These are phyloP conservation scores for Rhodinocichla rosea DNA, from an alignment of 2,113 vertebrate species.

Conservation along the genomic window DNA sequence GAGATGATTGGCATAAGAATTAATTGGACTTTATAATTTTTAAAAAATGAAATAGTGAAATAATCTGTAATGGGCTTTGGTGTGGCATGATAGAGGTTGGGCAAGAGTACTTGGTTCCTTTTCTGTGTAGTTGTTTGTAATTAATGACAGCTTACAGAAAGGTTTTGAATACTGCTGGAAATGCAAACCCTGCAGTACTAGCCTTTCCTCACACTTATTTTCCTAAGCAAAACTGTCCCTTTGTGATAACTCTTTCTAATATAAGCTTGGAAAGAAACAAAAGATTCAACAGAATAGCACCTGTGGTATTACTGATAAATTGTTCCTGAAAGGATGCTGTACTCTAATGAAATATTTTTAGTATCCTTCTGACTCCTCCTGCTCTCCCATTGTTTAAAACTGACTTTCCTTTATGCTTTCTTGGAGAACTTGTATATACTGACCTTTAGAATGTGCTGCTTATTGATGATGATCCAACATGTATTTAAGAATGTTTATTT, in stretches of 20 bases:
- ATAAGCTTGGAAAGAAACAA: neutral
- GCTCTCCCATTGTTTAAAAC: neutral
- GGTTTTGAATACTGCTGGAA: neutral
- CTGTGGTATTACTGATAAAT: neutral
- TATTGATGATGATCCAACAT: neutral
- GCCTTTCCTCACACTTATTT: neutral
- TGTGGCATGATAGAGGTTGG: rapidly evolving
- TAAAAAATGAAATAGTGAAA: rapidly evolving
- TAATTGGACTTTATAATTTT: neutral
- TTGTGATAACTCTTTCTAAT: neutral
- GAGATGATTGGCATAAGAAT: neutral
- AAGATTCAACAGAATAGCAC: neutral
- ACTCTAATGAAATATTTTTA: neutral
- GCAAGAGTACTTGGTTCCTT: neutral
- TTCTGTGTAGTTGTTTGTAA: neutral
- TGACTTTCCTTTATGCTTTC: neutral
- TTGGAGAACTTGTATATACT: neutral
- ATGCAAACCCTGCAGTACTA: neutral
- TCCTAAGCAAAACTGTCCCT: neutral
- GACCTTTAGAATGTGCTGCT: neutral
- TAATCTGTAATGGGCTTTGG: neutral
- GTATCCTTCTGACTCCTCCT: neutral
- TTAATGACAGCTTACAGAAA: neutral
- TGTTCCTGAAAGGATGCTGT: neutral
- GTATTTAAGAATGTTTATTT: neutral